Percentiles rank a stretch among this genome's conserved stretches.
Conservation (phyloP, 2,797 vertebrate genomes). For the Myotis planiceps region DNA sequence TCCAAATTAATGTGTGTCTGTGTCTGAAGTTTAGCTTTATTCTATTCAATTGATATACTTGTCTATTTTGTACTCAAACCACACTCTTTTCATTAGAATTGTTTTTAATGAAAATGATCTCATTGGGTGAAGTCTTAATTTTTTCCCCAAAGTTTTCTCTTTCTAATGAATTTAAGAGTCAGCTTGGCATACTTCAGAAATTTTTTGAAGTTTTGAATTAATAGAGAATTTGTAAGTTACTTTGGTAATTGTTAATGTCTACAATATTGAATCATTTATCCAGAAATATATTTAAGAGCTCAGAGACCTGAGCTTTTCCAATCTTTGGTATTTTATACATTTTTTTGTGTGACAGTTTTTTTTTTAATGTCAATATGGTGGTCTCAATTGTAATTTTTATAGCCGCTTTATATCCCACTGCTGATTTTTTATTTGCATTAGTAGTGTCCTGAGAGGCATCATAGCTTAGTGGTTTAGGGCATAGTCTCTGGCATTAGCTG, state of each 20-base stretch:
- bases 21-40: not conserved
- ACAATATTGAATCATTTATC: not conserved
- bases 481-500: not conserved
- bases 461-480: not conserved
- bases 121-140: not conserved
- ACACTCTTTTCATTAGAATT: not conserved
- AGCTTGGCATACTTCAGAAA: not conserved
- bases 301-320: not conserved
- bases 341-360: slow-evolving; percentile 3
- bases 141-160: not conserved
- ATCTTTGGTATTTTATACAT: not conserved
- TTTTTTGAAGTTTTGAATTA: slow-evolving; percentile 41
- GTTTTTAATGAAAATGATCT: not conserved
- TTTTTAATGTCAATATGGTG: not conserved
- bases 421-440: not conserved
- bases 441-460: not conserved
- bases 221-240: not conserved
- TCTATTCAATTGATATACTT: not conserved
- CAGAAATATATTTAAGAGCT: slow-evolving; percentile 28
- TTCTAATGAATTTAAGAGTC: slow-evolving; percentile 5
- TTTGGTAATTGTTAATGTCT: not conserved
- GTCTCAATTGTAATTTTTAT: slow-evolving; percentile 23
- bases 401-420: not conserved
- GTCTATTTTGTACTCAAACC: not conserved
- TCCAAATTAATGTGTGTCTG: not conserved